Evolutionary conservation across 2,113 vertebrate species (phyloP), one percentile per base, ranked within the genome.

Genomic region (Egretta garzetta): DNA sequence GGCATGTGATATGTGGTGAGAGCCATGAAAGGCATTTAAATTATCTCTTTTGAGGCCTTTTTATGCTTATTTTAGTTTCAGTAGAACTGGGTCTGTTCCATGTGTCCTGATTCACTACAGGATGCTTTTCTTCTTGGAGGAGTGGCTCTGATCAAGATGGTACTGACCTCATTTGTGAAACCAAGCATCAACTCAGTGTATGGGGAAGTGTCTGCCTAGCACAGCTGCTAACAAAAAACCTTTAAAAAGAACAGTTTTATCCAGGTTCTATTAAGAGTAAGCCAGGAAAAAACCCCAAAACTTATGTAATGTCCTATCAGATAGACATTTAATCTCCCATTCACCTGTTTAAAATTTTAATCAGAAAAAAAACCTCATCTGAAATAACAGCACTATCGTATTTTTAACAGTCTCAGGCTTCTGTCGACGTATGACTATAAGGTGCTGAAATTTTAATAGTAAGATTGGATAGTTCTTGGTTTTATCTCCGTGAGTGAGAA

Each of bases 61-160:
- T 80, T 66, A 74, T 93, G 88, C 75, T 94, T 95, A 93, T 96
- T 97, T 95, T 93, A 95, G 95, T 93, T 96, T 76, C 77, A 93
- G 11, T 88, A 73, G 88, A 94, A 92, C 41, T 94, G 85, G 53
- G 84, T 82, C 95, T 94, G 66, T 85, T 96, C 90, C 90, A 56
- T 88, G 73, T 85, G 95, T 95, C 90, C 92, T 94, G 90, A 90
- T 91, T 96, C 95, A 82, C 85, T 93, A 82, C 81, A 94, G 92
- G 96, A 88, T 94, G 87, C 92, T 92, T 94, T 90, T 79, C 87
- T 82, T 95, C 49, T 76, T 0, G 0, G 66, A 95, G 93, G 92
- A 96, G 96, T 90, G 92, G 52, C 90, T 96, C 62, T 76, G 93
- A 94, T 95, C 92, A 94, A 93, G 96, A 95, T 62, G 49, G 70